These are phyloP conservation scores for Troides oblongomaculatus DNA, from an alignment of 2,888 invertebrate genomes.

Conservation along the genomic window DNA sequence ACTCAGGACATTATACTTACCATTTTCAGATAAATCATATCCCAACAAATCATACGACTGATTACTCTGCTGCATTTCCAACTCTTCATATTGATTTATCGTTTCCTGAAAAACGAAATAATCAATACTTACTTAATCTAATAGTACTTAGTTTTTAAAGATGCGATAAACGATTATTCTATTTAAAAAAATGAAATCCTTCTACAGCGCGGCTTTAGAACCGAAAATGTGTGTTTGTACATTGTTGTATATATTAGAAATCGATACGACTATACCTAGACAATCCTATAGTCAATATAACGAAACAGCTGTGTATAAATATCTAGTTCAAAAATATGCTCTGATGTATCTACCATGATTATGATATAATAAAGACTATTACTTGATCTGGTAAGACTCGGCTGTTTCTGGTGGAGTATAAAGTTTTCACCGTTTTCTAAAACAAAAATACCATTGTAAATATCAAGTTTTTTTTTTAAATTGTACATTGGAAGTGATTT, in stretches of 20 bases:
- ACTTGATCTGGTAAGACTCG: conserved; percentile 50
- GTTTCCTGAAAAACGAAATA: conserved; percentile 45
- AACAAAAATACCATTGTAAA: conserved; percentile 12
- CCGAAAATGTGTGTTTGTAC: too few species aligned
- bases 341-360: neutral
- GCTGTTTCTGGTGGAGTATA: conserved; percentile 31
- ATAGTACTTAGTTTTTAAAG: neutral
- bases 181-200: too few species aligned
- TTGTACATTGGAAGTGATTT: neutral
- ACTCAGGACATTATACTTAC: conserved; percentile 35
- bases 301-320: neutral
- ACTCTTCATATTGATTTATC: conserved; percentile 52
- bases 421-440: conserved; percentile 36
- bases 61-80: conserved; percentile 43
- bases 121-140: neutral
- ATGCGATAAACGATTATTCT: too few species aligned
- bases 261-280: too few species aligned
- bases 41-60: conserved; percentile 34
- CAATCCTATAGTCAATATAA: neutral
- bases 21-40: conserved; percentile 40
- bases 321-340: neutral
- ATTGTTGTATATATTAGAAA: too few species aligned
- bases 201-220: too few species aligned
- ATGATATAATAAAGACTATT: conserved; percentile 13
- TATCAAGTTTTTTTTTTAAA: neutral